Percentiles rank a stretch among this genome's conserved stretches.
These are phyloP conservation scores for Caracal caracal DNA, from an alignment of 2,113 vertebrate species.

Conservation along the genomic window DNA sequence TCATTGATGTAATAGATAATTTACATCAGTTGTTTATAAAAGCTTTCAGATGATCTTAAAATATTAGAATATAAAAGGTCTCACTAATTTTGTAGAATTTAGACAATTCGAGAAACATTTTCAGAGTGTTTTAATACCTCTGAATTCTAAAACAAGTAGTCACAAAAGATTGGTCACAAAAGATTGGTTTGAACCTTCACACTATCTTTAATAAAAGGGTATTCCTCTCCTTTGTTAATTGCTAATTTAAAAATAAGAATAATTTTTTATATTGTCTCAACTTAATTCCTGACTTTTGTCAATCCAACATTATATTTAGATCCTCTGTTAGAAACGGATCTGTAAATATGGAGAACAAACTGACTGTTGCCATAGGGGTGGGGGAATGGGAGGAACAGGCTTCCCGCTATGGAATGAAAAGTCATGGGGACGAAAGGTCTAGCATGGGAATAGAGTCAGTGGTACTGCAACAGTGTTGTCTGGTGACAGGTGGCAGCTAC, in stretches of 20 bases:
- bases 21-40: constrained; percentile 33
- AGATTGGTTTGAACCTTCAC: neutral
- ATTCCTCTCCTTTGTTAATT: neutral
- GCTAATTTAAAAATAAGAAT: constrained; percentile 2
- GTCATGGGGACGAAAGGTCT: neutral
- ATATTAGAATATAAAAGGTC: neutral
- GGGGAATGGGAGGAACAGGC: neutral
- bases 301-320: neutral
- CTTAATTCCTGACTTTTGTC: neutral
- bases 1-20: neutral
- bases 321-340: neutral
- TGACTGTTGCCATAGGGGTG: neutral
- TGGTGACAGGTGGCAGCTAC: neutral
- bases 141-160: neutral
- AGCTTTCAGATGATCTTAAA: neutral
- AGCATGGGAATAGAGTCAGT: neutral
- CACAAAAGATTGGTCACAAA: neutral
- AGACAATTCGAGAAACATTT: neutral
- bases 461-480: neutral
- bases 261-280: neutral
- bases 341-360: neutral
- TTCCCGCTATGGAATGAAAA: neutral
- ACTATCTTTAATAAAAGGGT: neutral
- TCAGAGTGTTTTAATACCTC: neutral
- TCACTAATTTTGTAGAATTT: constrained; percentile 18